Conservation (phyloP, 2,113 vertebrate genomes). For the Apeltes quadracus region DNA sequence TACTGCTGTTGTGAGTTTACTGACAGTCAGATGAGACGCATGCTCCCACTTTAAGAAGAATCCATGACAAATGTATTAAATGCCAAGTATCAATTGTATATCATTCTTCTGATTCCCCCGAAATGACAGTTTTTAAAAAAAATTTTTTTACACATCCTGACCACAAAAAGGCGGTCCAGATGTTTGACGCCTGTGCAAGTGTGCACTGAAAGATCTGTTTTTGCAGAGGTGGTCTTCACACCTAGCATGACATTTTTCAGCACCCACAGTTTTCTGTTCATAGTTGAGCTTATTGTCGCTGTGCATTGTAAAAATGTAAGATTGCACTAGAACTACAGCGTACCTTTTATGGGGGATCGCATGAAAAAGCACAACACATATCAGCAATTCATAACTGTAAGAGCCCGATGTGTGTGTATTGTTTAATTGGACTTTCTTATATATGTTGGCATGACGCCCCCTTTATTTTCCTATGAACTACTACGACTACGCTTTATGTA, state of each 20-base stretch:
- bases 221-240: background rate
- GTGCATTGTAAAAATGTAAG: accelerated
- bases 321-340: background rate
- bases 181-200: background rate
- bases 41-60: background rate
- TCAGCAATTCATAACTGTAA: background rate
- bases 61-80: background rate
- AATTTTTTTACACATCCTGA: background rate
- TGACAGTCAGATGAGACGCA: background rate
- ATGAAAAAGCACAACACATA: background rate
- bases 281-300: background rate
- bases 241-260: background rate
- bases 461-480: too few relatives aligned
- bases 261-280: background rate
- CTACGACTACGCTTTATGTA: too few relatives aligned
- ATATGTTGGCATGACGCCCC: too few relatives aligned
- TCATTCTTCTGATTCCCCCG: background rate
- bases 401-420: too few relatives aligned
- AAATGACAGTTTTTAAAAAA: background rate
- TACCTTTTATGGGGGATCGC: background rate
- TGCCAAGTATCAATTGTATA: background rate
- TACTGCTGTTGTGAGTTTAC: background rate
- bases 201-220: background rate
- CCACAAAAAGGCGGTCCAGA: background rate
- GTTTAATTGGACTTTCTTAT: too few relatives aligned